These are phyloP conservation scores for Coremacera marginata DNA, from an alignment of 2,888 invertebrate genomes.

Conservation along the genomic window DNA sequence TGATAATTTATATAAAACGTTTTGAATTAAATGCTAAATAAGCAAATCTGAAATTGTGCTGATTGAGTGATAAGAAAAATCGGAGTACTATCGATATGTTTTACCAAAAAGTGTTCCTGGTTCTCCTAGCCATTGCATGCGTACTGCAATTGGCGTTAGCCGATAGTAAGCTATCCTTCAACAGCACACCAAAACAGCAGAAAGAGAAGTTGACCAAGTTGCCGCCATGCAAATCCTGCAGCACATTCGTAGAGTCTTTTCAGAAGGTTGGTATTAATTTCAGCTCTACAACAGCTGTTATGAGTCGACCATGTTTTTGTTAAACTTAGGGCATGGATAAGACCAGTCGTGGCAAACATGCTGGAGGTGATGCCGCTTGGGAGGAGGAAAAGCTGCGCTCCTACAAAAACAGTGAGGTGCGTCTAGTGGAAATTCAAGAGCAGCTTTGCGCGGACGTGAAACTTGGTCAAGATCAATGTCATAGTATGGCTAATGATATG, in stretches of 20 bases:
- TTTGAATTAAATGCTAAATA: no score
- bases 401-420: constrained; percentile 88
- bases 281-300: neutral
- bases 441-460: constrained; percentile 82
- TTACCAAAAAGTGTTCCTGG: constrained; percentile 16
- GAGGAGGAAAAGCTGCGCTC: constrained; percentile 88
- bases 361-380: constrained; percentile 94
- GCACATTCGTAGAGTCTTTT: constrained; percentile 80
- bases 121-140: neutral
- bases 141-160: constrained; percentile 24
- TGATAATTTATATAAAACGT: no score
- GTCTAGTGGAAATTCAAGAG: constrained; percentile 92
- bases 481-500: constrained; percentile 84
- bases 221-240: constrained; percentile 86
- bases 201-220: constrained; percentile 70
- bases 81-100: neutral
- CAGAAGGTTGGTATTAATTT: constrained; percentile 68
- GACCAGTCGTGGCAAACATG: constrained; percentile 89
- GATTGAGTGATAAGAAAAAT: no score
- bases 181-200: constrained; percentile 50
- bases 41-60: no score
- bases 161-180: constrained; percentile 41
- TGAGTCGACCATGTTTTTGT: constrained; percentile 15
- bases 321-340: constrained; percentile 76
- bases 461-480: constrained; percentile 83